A percentile compares a stretch with the other conserved stretches of the same genome.
phyloP scores from a whole-genome alignment of 2,797 vertebrate genomes.

The Brotogeris chrysoptera region DNA sequence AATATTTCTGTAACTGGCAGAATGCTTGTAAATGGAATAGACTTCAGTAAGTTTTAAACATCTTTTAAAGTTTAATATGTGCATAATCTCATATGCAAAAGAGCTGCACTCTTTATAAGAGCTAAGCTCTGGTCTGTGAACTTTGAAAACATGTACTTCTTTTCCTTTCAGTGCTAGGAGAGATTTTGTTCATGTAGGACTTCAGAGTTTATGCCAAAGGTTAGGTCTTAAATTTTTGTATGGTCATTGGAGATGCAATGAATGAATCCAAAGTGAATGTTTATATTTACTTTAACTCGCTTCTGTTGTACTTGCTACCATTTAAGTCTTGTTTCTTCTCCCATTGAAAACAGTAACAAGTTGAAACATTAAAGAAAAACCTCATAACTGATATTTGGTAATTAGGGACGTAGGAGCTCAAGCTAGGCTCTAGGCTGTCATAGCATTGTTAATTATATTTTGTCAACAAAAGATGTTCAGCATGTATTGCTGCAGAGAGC shows the following conservation, averaged over 20 bases:
- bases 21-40: not conserved
- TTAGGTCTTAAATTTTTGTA: not conserved
- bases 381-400: not conserved
- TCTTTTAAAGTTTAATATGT: not conserved
- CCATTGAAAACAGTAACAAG: not conserved
- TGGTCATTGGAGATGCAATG: not conserved
- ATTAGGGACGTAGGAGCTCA: not conserved
- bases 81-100: not conserved
- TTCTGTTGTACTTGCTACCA: not conserved
- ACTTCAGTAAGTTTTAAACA: not conserved
- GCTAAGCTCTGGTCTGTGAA: not conserved
- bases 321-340: not conserved
- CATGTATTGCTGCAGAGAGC: not conserved
- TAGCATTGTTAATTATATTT: constrained; percentile 19
- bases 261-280: not conserved
- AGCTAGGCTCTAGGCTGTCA: not conserved
- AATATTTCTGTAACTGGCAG: not conserved
- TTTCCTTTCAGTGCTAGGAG: not conserved
- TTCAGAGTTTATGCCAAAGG: not conserved
- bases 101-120: not conserved
- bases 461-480: constrained; percentile 9
- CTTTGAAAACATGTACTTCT: not conserved
- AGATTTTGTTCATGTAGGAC: not conserved
- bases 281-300: not conserved
- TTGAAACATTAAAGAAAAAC: not conserved